Conservation (phyloP, 30 jellyfish, hydroid and myxozoan species). For the Cassiopea xamachana region DNA sequence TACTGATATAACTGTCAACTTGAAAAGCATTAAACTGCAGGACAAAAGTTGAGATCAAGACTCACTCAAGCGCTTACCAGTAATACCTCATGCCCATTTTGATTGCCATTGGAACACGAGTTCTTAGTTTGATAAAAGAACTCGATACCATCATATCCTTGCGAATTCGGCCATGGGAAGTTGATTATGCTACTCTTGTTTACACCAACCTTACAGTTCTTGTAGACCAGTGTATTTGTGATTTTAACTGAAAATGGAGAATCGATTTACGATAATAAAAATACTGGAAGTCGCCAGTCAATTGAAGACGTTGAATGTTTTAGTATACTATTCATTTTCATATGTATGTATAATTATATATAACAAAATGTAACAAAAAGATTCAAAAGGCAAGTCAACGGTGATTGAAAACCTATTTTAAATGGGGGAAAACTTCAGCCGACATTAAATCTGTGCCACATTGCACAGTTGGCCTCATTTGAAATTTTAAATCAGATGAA, state of each 20-base stretch:
- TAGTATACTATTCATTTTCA: too few species aligned
- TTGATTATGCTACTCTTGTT: not conserved
- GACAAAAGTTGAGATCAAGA: not conserved
- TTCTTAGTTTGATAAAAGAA: not conserved
- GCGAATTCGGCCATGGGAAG: not conserved
- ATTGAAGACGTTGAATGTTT: not conserved
- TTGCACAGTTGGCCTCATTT: too few species aligned
- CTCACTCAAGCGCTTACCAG: not conserved
- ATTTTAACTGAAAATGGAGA: not conserved
- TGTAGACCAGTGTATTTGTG: not conserved
- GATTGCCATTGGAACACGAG: not conserved
- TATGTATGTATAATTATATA: too few species aligned
- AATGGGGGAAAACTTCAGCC: too few species aligned
- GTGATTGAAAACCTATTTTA: too few species aligned
- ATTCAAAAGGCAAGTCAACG: too few species aligned
- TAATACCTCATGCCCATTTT: not conserved
- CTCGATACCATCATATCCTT: not conserved
- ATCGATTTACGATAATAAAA: not conserved
- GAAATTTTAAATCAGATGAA: too few species aligned
- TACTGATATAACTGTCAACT: not conserved
- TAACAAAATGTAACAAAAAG: too few species aligned
- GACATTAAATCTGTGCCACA: too few species aligned
- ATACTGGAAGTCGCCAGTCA: not conserved
- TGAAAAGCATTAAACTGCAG: not conserved
- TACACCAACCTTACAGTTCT: not conserved